Evolutionary conservation across 23 tunicate species (phyloP), one percentile per base, ranked within the genome.

Genomic region (Ciona savignyi): DNA sequence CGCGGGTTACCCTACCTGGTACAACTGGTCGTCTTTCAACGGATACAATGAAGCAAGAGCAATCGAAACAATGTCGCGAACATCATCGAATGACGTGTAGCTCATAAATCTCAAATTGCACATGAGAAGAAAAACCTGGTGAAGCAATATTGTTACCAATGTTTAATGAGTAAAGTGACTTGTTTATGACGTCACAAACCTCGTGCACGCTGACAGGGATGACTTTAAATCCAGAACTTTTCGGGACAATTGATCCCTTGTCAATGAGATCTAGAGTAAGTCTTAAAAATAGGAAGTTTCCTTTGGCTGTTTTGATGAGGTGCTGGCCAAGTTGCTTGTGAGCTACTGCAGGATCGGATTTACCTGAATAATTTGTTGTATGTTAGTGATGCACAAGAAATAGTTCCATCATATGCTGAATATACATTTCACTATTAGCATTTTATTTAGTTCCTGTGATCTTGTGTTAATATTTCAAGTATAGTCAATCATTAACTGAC

Each of bases 11-110:
- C 33, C 24, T 72, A 85, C 96, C 79, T 88, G 89, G 68, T 84
- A 89, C 6, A 95, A 33, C 51, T 89, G 93, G 29, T 95, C 93
- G 66, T 95, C 99, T 60, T 74, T 77, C 21, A 95, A 74, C 9
- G 99, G 99, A 67, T 95, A 95, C 30, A 95, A 78, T 1, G 96
- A 81, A 3, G 99, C 99, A 3, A 95, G 60, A 0, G 92, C 83
- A 33, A 95, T 87, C 19, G 92, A 74, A 2, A 95, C 32, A 4
- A 95, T 66, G 76, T 80, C 91, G 11, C 84, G 75, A 15, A 84
- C 95, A 2, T 95, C 83, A 34, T 79, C 87, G 65, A 80, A 95
- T 6, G 96, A 75, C n/a, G 92, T 30, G 49, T 84, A 60, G 74
- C 87, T 85, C 51, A 77, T 65, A 56, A 95, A 95, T 4, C 76